These are phyloP conservation scores for Caenorhabditis angaria DNA, from an alignment of 2,888 invertebrate genomes.

Conservation along the genomic window DNA sequence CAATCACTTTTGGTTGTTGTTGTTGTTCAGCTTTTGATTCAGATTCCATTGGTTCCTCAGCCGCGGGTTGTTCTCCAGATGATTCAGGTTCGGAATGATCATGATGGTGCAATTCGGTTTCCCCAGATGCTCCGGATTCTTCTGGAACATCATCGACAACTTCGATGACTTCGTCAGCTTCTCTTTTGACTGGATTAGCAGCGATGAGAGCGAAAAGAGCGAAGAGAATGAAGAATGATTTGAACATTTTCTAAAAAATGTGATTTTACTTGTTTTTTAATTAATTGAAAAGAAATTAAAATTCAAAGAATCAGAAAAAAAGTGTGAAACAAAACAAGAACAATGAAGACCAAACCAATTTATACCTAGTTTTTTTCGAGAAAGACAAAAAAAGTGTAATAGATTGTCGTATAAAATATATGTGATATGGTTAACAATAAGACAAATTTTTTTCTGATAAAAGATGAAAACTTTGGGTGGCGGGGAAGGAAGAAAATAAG, in stretches of 20 bases:
- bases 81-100: neutral
- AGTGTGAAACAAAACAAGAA: neutral
- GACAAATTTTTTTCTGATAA: neutral
- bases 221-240: neutral
- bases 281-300: too few species aligned
- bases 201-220: neutral
- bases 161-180: neutral
- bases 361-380: neutral
- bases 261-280: neutral
- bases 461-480: neutral
- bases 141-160: neutral
- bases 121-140: neutral
- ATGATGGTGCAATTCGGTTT: neutral
- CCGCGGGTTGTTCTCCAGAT: neutral
- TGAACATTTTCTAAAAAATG: neutral
- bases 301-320: too few species aligned
- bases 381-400: neutral
- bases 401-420: neutral
- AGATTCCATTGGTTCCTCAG: neutral
- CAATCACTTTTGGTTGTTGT: neutral
- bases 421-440: constrained; percentile 1
- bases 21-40: neutral
- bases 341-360: neutral
- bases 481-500: neutral
- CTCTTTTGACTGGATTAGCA: neutral